These are phyloP conservation scores for Didymodactylos carnosus DNA, from an alignment of 2,888 invertebrate genomes.

Conservation along the genomic window DNA sequence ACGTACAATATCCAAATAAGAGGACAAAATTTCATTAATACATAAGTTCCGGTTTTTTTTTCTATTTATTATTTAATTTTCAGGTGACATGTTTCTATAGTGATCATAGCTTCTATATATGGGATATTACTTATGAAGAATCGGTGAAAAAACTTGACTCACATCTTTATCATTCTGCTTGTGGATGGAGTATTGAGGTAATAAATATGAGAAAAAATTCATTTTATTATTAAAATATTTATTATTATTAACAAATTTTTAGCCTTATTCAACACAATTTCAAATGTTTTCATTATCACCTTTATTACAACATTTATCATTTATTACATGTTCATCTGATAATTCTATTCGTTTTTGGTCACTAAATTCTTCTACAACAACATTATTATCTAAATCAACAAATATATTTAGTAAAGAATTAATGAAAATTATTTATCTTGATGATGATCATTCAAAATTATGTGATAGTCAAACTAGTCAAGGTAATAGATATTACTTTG, in stretches of 20 bases:
- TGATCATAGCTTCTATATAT: constrained; percentile 85
- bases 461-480: constrained; percentile 40
- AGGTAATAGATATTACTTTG: background rate
- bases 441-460: constrained; percentile 59
- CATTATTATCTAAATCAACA: constrained; percentile 21
- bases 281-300: background rate
- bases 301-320: constrained; percentile 35
- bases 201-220: no score
- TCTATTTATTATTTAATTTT: no score
- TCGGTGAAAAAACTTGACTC: constrained; percentile 80
- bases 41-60: no score
- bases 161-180: constrained; percentile 62
- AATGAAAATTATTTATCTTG: constrained; percentile 68
- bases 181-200: background rate
- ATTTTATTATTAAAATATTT: no score
- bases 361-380: constrained; percentile 36
- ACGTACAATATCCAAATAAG: no score
- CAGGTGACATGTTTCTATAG: constrained; percentile 49
- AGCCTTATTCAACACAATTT: background rate
- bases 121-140: constrained; percentile 77
- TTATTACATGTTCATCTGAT: constrained; percentile 85
- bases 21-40: no score
- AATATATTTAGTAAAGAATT: constrained; percentile 86
- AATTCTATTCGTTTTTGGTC: constrained; percentile 88
- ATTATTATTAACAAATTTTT: background rate